Percentiles rank a stretch among this genome's conserved stretches.
phyloP scores from a whole-genome alignment of 2,113 vertebrate genomes.

The Tautogolabrus adspersus region DNA sequence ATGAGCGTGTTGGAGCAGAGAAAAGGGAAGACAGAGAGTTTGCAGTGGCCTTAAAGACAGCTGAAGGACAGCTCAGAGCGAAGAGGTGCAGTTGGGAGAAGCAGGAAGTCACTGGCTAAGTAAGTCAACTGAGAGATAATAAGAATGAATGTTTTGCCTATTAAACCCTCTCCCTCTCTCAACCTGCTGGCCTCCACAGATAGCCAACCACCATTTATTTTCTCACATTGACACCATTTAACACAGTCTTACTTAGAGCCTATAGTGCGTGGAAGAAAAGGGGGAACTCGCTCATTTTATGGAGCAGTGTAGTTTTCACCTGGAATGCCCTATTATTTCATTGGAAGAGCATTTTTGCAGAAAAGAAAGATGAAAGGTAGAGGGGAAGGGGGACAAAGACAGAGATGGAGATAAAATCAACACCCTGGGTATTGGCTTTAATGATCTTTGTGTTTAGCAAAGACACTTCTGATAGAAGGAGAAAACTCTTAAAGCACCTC shows the following conservation, averaged over 20 bases:
- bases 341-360: slow-evolving; percentile 17
- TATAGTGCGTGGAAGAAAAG: background rate
- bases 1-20: background rate
- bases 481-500: slow-evolving; percentile 13
- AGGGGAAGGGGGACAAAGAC: background rate
- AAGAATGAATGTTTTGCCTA: slow-evolving; percentile 70
- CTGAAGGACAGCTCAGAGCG: slow-evolving; percentile 59
- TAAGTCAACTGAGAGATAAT: slow-evolving; percentile 71
- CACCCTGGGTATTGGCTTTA: background rate
- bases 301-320: slow-evolving; percentile 21
- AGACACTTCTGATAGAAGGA: slow-evolving; percentile 45
- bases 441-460: slow-evolving; percentile 34
- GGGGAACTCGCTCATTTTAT: slow-evolving; percentile 29
- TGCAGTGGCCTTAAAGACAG: slow-evolving; percentile 45
- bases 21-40: slow-evolving; percentile 20
- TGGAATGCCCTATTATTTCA: slow-evolving; percentile 15
- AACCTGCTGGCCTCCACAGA: slow-evolving; percentile 38
- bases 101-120: slow-evolving; percentile 55
- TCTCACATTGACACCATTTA: slow-evolving; percentile 38
- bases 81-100: slow-evolving; percentile 50
- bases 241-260: slow-evolving; percentile 11
- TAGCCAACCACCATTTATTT: slow-evolving; percentile 53
- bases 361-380: background rate
- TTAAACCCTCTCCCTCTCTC: slow-evolving; percentile 26
- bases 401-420: slow-evolving; percentile 32